phyloP scores from a whole-genome alignment of 2,888 invertebrate genomes.

The Aporophyla nigra region DNA sequence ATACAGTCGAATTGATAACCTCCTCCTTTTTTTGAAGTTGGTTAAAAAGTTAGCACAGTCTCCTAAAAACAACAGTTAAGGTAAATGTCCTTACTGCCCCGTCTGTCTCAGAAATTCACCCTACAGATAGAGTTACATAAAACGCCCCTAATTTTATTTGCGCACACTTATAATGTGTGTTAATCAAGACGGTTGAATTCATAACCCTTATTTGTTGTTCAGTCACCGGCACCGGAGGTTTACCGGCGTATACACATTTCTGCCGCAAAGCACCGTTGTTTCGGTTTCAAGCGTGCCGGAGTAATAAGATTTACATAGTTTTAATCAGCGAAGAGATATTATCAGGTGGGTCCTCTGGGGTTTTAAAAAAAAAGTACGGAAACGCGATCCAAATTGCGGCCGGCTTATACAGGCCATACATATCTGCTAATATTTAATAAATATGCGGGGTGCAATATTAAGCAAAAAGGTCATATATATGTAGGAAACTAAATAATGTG shows the following conservation, averaged over 20 bases:
- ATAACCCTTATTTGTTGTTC: background rate
- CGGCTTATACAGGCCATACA: background rate
- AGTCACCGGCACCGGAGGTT: background rate
- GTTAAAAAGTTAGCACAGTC: background rate
- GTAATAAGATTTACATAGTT: too few relatives aligned
- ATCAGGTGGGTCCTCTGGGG: background rate
- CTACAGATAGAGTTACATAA: background rate
- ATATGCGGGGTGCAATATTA: slow-evolving; percentile 35
- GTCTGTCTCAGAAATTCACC: background rate
- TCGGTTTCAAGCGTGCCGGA: background rate
- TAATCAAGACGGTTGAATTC: background rate
- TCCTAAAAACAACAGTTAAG: background rate
- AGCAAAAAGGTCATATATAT: background rate
- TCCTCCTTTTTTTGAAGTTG: too few relatives aligned
- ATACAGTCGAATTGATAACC: too few relatives aligned
- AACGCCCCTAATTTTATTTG: background rate
- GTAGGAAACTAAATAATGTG: background rate
- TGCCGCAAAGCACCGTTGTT: background rate
- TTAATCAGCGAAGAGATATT: background rate
- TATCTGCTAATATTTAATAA: slow-evolving; percentile 13
- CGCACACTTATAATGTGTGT: background rate
- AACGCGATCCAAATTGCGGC: background rate
- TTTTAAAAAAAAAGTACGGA: background rate
- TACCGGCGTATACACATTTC: background rate
- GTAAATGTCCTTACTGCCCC: background rate